These are phyloP conservation scores for Protobothrops mucrosquamatus DNA, from an alignment of 2,113 vertebrate species.

Conservation along the genomic window DNA sequence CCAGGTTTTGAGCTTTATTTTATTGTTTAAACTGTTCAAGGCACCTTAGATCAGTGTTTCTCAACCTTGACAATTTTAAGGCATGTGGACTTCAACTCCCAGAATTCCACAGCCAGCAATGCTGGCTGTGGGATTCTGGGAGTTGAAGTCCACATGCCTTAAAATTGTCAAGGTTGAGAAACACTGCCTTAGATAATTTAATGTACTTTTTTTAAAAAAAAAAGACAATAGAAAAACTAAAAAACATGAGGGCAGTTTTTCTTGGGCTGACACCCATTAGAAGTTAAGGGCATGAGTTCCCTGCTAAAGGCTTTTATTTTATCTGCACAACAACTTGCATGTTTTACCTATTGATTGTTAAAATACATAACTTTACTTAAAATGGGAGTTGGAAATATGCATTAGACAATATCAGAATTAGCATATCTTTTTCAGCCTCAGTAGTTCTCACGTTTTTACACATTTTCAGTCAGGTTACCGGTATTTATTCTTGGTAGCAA, in stretches of 20 bases:
- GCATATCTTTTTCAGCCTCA: not conserved
- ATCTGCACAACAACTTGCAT: not conserved
- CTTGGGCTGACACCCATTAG: not conserved
- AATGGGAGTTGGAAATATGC: not conserved
- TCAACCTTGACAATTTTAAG: too few species aligned
- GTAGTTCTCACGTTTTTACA: not conserved
- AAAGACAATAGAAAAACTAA: not conserved
- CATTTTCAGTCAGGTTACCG: not conserved
- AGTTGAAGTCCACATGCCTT: too few species aligned
- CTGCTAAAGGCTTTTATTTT: not conserved
- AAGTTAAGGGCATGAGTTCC: not conserved
- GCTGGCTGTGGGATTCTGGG: too few species aligned
- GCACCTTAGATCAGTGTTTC: not conserved
- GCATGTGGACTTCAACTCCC: too few species aligned
- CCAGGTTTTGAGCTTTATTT: not conserved
- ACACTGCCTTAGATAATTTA: not conserved
- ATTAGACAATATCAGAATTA: not conserved
- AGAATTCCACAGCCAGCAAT: too few species aligned
- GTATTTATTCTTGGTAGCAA: not conserved
- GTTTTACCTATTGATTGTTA: not conserved
- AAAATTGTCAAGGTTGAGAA: too few species aligned
- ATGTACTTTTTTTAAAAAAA: not conserved
- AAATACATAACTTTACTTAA: not conserved
- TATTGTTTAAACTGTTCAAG: not conserved
- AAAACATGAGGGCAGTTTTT: not conserved